Base-by-base conservation (phyloP, 1,140 invertebrate genomes). In the Apis mellifera region DNA sequence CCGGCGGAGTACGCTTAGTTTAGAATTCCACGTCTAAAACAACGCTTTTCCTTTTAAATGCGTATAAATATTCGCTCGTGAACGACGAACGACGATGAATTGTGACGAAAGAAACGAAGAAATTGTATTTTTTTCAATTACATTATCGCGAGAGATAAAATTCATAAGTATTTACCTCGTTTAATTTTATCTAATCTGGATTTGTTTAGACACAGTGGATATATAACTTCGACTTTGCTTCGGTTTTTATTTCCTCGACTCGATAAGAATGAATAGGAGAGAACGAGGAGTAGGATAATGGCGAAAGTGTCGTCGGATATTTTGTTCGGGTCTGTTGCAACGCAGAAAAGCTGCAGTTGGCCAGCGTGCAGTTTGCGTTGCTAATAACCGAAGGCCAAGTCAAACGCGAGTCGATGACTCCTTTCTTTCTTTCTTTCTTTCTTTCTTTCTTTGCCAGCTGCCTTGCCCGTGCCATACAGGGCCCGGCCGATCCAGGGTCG, bases 381-480 rank as follows among this genome's bases (percentile, higher is more conserved):
- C 87, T 91, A 91, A 91, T 91, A 90, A 87, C 83, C 91, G 91
- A 92, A 92, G 91, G 91, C 90, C 91, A 90, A 88, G 83, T 86
- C 84, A 86, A 91, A 91, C 85, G 88, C 89, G 80, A 91, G 91
- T 92, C 91, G 91, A 90, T 91, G 91, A 91, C 90, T 91, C 85
- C 86, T 89, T 82, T 85, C 78, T 72, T 81, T 81, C 71, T 78
- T 79, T 71, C 68, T 55, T 80, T 77, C 42, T 72, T 32, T 32
- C 32, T 32, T 76, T 76, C 72, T 17, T 57, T 79, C 42, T 73
- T 55, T 13, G 68, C 64, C 83, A 86, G 87, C 81, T 86, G 88
- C 86, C 71, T 79, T 83, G 68, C 42, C 68, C 60, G 78, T 79
- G 79, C 76, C 75, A 78, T 80, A 84, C 82, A 68, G 64, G 52